Evolutionary conservation across 2,113 vertebrate genomes (phyloP).

Genomic region (Falco punctatus): DNA sequence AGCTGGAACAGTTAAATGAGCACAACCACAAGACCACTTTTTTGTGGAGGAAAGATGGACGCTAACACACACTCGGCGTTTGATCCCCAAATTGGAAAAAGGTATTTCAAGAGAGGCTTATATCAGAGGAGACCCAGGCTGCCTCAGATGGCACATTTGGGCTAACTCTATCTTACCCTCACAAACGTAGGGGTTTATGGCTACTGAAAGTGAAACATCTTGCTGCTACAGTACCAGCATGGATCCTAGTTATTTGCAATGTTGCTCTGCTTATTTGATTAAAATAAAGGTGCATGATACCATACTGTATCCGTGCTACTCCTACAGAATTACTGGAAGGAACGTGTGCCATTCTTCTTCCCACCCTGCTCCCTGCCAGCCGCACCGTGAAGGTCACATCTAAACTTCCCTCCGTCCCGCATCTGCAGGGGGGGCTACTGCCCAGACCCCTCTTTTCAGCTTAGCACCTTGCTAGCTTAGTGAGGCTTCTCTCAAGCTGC

Average conservation of each 20-base stretch:
- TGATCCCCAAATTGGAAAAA: background rate
- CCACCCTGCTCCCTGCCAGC: background rate
- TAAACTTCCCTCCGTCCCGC: background rate
- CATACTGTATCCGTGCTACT: background rate
- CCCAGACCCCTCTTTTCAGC: background rate
- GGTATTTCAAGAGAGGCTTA: background rate
- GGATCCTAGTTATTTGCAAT: background rate
- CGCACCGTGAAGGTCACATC: accelerated
- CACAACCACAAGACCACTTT: background rate
- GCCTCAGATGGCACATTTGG: background rate
- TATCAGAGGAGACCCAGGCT: background rate
- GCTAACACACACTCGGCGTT: background rate
- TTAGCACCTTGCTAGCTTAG: background rate
- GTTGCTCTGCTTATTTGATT: background rate
- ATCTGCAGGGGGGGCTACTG: background rate
- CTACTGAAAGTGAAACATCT: background rate
- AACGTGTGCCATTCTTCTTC: background rate
- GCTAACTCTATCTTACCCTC: background rate
- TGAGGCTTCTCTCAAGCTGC: background rate
- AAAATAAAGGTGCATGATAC: background rate
- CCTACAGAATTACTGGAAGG: background rate
- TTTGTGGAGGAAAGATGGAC: background rate
- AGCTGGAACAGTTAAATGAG: background rate
- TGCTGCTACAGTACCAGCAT: background rate
- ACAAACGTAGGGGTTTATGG: background rate